A percentile compares a stretch with the other conserved stretches of the same genome.
phyloP scores from a whole-genome alignment of 2,797 vertebrate genomes.

The Chrysocyon brachyurus region DNA sequence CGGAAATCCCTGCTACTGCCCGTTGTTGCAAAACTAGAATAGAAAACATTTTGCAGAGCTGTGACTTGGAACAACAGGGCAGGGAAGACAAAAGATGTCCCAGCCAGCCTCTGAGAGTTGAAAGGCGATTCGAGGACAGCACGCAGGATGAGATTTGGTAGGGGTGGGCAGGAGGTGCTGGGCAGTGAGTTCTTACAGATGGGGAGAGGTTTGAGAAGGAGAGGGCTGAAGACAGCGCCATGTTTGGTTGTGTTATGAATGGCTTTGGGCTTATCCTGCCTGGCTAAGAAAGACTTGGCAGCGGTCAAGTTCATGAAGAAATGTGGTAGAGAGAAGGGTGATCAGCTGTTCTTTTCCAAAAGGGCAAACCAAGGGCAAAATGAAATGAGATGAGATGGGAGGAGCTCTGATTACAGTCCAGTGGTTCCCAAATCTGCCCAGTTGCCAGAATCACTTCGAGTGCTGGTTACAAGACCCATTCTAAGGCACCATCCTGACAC shows the following conservation, averaged over 20 bases:
- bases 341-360: constrained; percentile 42
- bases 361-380: constrained; percentile 52
- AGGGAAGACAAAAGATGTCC: background rate
- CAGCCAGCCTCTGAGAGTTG: background rate
- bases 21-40: background rate
- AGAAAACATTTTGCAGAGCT: background rate
- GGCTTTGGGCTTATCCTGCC: background rate
- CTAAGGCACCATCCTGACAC: background rate
- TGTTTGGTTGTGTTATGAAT: background rate
- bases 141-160: background rate
- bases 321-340: background rate
- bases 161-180: accelerated
- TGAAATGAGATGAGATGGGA: background rate
- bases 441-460: background rate
- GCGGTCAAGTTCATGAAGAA: background rate
- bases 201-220: background rate
- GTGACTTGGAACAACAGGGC: background rate
- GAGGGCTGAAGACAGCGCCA: background rate
- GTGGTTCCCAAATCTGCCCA: background rate
- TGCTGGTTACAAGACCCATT: background rate
- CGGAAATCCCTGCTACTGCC: background rate
- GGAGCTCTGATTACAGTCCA: background rate
- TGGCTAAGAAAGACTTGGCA: background rate
- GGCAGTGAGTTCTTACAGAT: background rate
- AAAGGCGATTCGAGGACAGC: background rate